A percentile compares a stretch with the other conserved stretches of the same genome.
Evolutionary conservation across 2,888 invertebrate genomes (phyloP).

Genomic region (Tetrapedia diversipes): DNA sequence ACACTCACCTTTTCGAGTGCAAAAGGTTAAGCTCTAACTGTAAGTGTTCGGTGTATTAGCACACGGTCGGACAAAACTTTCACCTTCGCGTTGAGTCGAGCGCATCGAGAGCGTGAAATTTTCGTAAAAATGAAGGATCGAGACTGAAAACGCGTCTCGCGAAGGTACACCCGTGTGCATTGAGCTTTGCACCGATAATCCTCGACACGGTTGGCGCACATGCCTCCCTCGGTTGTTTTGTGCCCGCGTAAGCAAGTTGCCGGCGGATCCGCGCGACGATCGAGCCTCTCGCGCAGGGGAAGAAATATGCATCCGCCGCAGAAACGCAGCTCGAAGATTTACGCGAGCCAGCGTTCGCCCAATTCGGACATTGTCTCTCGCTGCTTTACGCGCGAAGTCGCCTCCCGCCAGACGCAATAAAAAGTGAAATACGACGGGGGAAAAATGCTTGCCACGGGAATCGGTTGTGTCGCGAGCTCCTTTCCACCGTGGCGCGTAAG

Average conservation of each 20-base stretch:
- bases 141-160: no score
- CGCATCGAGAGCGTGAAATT: no score
- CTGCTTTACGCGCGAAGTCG: conserved; percentile 32
- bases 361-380: conserved; percentile 43
- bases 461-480: background rate
- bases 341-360: conserved; percentile 27
- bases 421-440: conserved; percentile 43
- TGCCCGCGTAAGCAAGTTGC: conserved; percentile 42
- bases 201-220: conserved; percentile 60
- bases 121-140: no score
- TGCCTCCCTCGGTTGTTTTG: conserved; percentile 17
- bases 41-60: no score
- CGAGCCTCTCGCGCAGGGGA: conserved; percentile 38
- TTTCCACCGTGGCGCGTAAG: background rate
- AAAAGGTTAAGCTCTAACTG: no score
- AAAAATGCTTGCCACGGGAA: conserved; percentile 25
- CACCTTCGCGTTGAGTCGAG: no score
- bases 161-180: no score
- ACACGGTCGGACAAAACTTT: no score
- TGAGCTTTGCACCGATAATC: conserved; percentile 58
- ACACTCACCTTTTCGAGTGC: no score
- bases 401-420: conserved; percentile 14
- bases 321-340: conserved; percentile 51
- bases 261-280: conserved; percentile 33
- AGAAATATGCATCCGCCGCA: conserved; percentile 48